Conservation (phyloP, 2,888 invertebrate species). For the Mayetiola destructor region DNA sequence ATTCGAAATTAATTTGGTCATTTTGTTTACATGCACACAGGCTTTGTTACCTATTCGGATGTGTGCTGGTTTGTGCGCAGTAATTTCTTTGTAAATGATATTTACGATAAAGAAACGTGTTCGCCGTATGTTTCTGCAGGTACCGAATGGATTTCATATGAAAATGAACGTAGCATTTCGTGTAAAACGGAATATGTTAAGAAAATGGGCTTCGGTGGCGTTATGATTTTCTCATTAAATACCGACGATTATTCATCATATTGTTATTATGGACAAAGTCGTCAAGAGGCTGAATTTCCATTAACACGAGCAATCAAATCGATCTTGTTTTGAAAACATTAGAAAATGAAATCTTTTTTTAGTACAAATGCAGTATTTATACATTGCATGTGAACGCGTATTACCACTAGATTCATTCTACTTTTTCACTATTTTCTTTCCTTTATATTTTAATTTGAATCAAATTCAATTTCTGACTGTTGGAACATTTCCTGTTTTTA, state of each 20-base stretch:
- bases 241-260: constrained; percentile 56
- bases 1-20: neutral
- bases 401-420: too few species aligned
- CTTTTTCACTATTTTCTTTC: too few species aligned
- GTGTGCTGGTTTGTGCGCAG: constrained; percentile 50
- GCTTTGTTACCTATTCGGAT: constrained; percentile 56
- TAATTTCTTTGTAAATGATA: constrained; percentile 37
- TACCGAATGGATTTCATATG: constrained; percentile 73
- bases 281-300: constrained; percentile 24
- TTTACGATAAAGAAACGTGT: constrained; percentile 51
- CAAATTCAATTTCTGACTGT: too few species aligned
- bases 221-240: constrained; percentile 73
- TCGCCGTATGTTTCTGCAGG: constrained; percentile 61
- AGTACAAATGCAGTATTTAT: too few species aligned
- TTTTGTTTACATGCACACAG: constrained; percentile 28
- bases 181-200: constrained; percentile 49
- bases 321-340: constrained; percentile 19
- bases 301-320: constrained; percentile 23
- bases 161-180: constrained; percentile 52
- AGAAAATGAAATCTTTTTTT: too few species aligned
- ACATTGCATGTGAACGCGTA: too few species aligned
- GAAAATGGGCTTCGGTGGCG: constrained; percentile 53
- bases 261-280: constrained; percentile 32
- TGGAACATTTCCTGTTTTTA: too few species aligned
- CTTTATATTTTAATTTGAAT: too few species aligned